A percentile compares a stretch with the other conserved stretches of the same genome.
These are phyloP conservation scores for Ceyx margarethae DNA, from an alignment of 2,113 vertebrate genomes.

Conservation along the genomic window DNA sequence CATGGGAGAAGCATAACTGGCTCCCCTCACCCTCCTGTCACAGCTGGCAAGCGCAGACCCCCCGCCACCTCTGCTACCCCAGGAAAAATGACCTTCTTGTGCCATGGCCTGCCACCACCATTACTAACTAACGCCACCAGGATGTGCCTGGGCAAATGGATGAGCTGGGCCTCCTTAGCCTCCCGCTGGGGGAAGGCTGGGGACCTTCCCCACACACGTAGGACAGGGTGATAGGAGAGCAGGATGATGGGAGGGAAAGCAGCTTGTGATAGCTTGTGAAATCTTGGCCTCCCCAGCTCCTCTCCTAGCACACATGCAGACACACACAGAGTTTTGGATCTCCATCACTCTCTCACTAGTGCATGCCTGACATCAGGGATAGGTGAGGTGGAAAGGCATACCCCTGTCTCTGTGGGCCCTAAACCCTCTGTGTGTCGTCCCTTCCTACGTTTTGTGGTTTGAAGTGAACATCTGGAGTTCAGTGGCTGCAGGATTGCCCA, in stretches of 20 bases:
- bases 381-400: constrained; percentile 15
- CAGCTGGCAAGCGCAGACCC: neutral
- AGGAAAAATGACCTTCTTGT: constrained; percentile 39
- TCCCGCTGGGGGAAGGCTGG: neutral
- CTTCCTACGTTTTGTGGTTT: constrained; percentile 29
- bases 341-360: constrained; percentile 15
- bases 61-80: constrained; percentile 16
- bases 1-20: constrained; percentile 21
- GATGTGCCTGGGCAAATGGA: constrained; percentile 26
- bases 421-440: constrained; percentile 25
- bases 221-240: neutral
- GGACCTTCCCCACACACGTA: neutral
- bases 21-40: neutral
- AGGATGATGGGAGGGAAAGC: neutral
- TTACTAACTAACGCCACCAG: neutral
- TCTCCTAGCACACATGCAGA: neutral
- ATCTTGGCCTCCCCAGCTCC: neutral
- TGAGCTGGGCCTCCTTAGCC: neutral
- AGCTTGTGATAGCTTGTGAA: neutral
- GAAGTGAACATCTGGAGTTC: constrained; percentile 41
- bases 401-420: constrained; percentile 49
- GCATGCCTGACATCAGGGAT: constrained; percentile 55
- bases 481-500: neutral
- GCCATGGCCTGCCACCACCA: constrained; percentile 39
- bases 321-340: neutral